Evolutionary conservation across 2,888 invertebrate genomes (phyloP), one percentile per base, ranked within the genome.

Genomic region (Machimus atricapillus): DNA sequence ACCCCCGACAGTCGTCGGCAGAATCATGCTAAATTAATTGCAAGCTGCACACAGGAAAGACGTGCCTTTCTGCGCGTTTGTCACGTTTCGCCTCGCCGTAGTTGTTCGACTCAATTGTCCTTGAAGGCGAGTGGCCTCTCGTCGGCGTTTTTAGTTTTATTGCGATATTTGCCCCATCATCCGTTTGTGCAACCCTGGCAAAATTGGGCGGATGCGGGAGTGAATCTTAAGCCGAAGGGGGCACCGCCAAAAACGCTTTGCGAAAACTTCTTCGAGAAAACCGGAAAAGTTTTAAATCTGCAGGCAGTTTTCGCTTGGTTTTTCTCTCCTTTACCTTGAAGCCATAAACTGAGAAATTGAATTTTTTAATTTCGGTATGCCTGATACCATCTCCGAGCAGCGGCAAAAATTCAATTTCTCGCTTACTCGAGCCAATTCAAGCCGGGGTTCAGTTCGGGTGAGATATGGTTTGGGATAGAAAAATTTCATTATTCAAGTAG

Each of bases 41-140:
- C 46, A 73, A 46, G 31, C 40, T 85, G 73, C 43, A 73, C 27
- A 66, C 66, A 27, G n/a, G 46, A 27, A 73, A 85, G 31, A 23
- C 31, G n/a, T 46, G 46, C 56, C 34, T 52, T 46, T n/a, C 34
- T 19, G 74, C 34, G 52, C n/a, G 85, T 77, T 37, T 77, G 76
- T 86, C 85, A 85, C 74, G 74, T 85, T 52, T 7, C 85, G 74
- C 85, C 52, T 74, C 74, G 34, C 23, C 37, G n/a, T 73, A 56
- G 77, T 77, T 40, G 56, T 52, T 86, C 77, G 85, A 77, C 56
- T 86, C 46, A 77, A 77, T 86, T 77, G 85, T 77, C 85, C 85
- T 86, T 77, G 85, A 52, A 86, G 31, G 9, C 27, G 77, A 86
- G 76, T 76, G 34, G 9, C 74, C 23, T 56, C 19, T 52, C 19